A percentile compares a stretch with the other conserved stretches of the same genome.
These are phyloP conservation scores for Sarcophaga variegata DNA, from an alignment of 2,888 invertebrate species.

Conservation along the genomic window DNA sequence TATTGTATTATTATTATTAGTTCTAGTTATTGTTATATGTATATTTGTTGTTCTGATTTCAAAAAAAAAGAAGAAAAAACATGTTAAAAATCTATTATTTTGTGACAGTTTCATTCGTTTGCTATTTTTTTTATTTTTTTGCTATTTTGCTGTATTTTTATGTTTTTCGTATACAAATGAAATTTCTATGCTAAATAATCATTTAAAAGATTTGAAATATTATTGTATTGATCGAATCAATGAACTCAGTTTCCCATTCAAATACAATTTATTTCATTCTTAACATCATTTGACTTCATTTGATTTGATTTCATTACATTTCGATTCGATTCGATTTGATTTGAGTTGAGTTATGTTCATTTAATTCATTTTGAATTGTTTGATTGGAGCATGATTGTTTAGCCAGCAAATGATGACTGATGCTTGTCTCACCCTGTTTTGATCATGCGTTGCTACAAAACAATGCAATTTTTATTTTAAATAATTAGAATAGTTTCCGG, in stretches of 20 bases:
- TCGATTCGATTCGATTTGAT: conserved; percentile 52
- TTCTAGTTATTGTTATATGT: neutral
- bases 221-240: conserved; percentile 1
- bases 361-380: neutral
- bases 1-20: neutral
- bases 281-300: conserved; percentile 27
- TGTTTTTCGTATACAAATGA: no score
- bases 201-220: neutral
- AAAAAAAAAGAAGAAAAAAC: no score
- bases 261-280: neutral
- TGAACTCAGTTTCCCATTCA: conserved; percentile 6
- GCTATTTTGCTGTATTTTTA: no score
- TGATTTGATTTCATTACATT: conserved; percentile 45
- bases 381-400: conserved; percentile 39
- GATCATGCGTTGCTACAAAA: conserved; percentile 36
- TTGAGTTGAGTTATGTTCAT: conserved; percentile 26
- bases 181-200: neutral
- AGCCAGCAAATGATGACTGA: conserved; percentile 63
- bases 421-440: conserved; percentile 66
- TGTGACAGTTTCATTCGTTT: no score
- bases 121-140: no score
- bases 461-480: conserved; percentile 66
- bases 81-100: no score
- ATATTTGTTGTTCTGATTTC: neutral
- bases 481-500: conserved; percentile 68